Conservation (phyloP, 2,113 vertebrate genomes). For the Romanogobio albipinnatus region DNA sequence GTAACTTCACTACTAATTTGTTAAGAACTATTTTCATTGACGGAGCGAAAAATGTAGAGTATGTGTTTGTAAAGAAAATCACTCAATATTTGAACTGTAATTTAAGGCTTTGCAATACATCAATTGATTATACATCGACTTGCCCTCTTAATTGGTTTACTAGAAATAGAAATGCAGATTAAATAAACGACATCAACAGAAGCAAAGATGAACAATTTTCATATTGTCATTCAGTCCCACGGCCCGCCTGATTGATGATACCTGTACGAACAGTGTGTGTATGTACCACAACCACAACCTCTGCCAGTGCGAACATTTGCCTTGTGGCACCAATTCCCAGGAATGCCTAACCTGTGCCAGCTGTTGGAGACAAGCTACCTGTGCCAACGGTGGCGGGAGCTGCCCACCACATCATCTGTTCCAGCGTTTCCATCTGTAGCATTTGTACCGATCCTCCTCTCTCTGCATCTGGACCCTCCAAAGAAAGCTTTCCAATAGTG, state of each 20-base stretch:
- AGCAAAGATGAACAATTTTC: constrained; percentile 21
- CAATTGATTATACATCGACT: not conserved
- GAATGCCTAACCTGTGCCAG: constrained; percentile 99
- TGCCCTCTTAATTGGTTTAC: not conserved
- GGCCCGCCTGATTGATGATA: constrained; percentile 61
- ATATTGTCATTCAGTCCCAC: not conserved
- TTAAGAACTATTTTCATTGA: not conserved
- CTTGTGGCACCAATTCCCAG: constrained; percentile 99
- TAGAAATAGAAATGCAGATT: constrained; percentile 2
- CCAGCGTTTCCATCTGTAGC: constrained; percentile 95
- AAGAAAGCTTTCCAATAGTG: constrained; percentile 94
- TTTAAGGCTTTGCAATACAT: not conserved
- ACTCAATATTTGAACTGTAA: not conserved
- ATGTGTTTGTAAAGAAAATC: no score
- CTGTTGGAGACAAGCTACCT: constrained; percentile 99
- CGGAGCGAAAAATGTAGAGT: no score
- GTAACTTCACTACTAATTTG: not conserved
- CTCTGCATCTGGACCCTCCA: constrained; percentile 98
- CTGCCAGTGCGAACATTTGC: constrained; percentile 98
- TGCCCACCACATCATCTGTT: constrained; percentile 98
- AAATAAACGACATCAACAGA: not conserved
- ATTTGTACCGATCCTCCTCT: constrained; percentile 92
- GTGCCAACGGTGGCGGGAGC: constrained; percentile 92
- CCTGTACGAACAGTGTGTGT: constrained; percentile 75
- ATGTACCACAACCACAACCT: constrained; percentile 80